A percentile compares a stretch with the other conserved stretches of the same genome.
Conservation (phyloP, 1,140 invertebrate genomes). For the Meloidogyne floridensis region DNA sequence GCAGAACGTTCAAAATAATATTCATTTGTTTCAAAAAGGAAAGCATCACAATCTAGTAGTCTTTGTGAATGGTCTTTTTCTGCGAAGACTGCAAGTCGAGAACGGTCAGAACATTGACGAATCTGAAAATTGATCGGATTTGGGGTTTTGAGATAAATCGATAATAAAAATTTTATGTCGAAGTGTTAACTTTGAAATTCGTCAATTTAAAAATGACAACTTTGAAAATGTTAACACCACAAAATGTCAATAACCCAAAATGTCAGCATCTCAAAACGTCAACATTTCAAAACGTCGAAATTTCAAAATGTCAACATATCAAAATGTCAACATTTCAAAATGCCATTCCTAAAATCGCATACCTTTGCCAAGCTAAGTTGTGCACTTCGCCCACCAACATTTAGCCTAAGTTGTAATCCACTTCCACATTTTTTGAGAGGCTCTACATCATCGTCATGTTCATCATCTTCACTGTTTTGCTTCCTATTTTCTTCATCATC, state of each 20-base stretch:
- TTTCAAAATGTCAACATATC: background rate
- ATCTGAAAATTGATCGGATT: slow-evolving; percentile 33
- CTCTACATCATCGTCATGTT: background rate
- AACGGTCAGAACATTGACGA: slow-evolving; percentile 43
- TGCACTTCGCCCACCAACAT: slow-evolving; percentile 51
- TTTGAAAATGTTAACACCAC: background rate
- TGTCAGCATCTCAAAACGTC: background rate
- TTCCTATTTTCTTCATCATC: background rate
- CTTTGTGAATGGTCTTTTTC: slow-evolving; percentile 56
- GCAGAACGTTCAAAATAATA: slow-evolving; percentile 60
- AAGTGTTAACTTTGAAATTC: no score
- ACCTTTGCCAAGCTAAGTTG: slow-evolving; percentile 44
- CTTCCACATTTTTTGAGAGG: background rate
- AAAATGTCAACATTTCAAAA: background rate
- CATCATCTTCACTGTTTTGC: background rate
- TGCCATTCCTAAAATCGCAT: background rate
- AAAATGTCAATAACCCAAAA: background rate
- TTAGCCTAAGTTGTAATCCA: slow-evolving; percentile 38
- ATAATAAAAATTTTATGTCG: background rate
- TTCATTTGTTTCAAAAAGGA: slow-evolving; percentile 49
- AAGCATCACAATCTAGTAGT: slow-evolving; percentile 56
- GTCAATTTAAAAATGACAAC: no score
- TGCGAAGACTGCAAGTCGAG: slow-evolving; percentile 53
- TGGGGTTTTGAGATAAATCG: slow-evolving; percentile 15
- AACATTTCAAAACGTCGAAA: no score